Evolutionary conservation across 2,113 vertebrate species (phyloP), one percentile per base, ranked within the genome.

Genomic region (Entelurus aequoreus): DNA sequence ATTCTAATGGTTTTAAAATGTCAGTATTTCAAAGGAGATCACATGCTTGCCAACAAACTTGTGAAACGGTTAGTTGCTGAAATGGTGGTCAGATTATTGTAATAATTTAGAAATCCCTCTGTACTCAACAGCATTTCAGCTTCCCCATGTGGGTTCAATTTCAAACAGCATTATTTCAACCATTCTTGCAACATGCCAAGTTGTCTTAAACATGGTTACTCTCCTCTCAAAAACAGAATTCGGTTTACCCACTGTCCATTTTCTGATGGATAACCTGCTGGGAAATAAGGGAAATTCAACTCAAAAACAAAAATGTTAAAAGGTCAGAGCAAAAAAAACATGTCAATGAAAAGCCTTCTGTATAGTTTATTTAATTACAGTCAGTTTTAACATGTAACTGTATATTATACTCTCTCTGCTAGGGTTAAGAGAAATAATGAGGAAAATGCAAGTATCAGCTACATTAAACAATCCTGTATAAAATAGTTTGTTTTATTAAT

Each of bases 51-150:
- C 8, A 42, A 42, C 6, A 63, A 57, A 60, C 54, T 80, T 83
- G 63, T 65, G 74, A 74, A 83, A 85, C 63, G 13, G 71, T 86
- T 82, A 81, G 80, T 80, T 87, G 71, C 72, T 67, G 66, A 66
- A 82, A 48, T 55, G 57, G 49, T 65, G 51, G 72, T 66, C 3
- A 0, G 1, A 59, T 8, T 68, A 65, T 47, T 69, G 82, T 50
- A 79, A 77, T 21, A 0, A 54, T 83, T 71, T 79, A 68, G 72
- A 82, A 85, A 82, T 54, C 15, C 61, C 8, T 54, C 15, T 21
- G 85, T 80, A 63, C 80, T 58, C 60, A 82, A 86, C 57, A 62
- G 36, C 51, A 66, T 61, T 50, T 40, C 48, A 52, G 54, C 65
- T 84, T 85, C 78, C 75, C 60, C 5, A 50, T 62, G 46, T 13